Conservation (phyloP, 2,797 vertebrate species). For the Petrocephalus sullivani region DNA sequence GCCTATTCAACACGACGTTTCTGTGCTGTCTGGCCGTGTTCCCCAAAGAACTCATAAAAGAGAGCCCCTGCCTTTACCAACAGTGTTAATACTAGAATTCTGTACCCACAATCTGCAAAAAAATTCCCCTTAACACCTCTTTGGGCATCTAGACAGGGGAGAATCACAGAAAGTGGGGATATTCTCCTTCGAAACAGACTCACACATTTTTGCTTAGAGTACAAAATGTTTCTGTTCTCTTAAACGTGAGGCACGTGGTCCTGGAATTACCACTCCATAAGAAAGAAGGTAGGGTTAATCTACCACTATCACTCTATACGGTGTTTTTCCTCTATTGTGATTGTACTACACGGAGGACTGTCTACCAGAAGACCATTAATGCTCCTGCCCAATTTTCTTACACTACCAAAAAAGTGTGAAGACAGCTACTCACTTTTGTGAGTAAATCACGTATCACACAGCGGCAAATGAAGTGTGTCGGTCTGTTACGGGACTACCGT, state of each 20-base stretch:
- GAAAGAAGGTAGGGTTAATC: background rate
- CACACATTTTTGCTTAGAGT: background rate
- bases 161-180: background rate
- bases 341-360: background rate
- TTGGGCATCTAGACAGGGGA: background rate
- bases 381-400: background rate
- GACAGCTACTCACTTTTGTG: background rate
- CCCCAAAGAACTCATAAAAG: background rate
- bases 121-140: background rate
- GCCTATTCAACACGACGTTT: background rate
- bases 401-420: background rate
- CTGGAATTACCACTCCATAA: background rate
- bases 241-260: background rate
- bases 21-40: background rate
- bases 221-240: background rate
- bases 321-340: background rate
- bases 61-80: background rate
- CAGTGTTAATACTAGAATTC: background rate
- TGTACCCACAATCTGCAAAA: background rate
- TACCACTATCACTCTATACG: background rate
- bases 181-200: background rate
- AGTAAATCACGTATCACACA: background rate
- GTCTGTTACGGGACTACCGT: background rate
- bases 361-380: background rate
- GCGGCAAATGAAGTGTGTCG: background rate